A percentile compares a stretch with the other conserved stretches of the same genome.
Evolutionary conservation across 2,888 invertebrate species (phyloP).

Genomic region (Amblyteles armatorius): DNA sequence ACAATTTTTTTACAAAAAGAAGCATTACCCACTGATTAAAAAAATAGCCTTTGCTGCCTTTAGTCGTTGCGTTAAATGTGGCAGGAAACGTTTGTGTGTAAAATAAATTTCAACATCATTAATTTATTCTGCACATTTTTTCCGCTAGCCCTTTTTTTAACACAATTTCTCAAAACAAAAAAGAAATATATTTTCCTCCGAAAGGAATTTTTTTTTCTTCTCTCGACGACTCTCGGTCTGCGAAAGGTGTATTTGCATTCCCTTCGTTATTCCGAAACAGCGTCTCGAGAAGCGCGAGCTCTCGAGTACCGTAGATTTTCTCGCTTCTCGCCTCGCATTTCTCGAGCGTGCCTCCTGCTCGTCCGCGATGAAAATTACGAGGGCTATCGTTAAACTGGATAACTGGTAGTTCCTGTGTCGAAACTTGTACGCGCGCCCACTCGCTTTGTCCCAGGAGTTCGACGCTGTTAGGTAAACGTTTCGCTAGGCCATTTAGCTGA

Average conservation of each 20-base stretch:
- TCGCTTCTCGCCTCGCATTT: constrained; percentile 2
- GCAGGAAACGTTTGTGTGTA: neutral
- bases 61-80: neutral
- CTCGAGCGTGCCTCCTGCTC: neutral
- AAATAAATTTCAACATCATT: neutral
- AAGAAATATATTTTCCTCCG: neutral
- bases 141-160: neutral
- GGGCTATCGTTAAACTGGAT: constrained; percentile 67
- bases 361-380: constrained; percentile 32
- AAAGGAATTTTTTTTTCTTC: neutral
- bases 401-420: constrained; percentile 75
- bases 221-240: neutral
- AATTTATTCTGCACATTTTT: neutral
- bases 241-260: neutral
- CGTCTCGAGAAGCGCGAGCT: neutral
- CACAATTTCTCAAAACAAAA: neutral
- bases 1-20: neutral
- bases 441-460: constrained; percentile 44
- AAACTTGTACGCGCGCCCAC: constrained; percentile 73
- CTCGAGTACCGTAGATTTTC: neutral
- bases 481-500: constrained; percentile 14
- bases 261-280: neutral
- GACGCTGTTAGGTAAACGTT: constrained; percentile 25
- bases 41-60: no score
- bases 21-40: neutral